A percentile compares a stretch with the other conserved stretches of the same genome.
phyloP scores from a whole-genome alignment of 2,888 invertebrate species.

The Mechanitis messenoides region DNA sequence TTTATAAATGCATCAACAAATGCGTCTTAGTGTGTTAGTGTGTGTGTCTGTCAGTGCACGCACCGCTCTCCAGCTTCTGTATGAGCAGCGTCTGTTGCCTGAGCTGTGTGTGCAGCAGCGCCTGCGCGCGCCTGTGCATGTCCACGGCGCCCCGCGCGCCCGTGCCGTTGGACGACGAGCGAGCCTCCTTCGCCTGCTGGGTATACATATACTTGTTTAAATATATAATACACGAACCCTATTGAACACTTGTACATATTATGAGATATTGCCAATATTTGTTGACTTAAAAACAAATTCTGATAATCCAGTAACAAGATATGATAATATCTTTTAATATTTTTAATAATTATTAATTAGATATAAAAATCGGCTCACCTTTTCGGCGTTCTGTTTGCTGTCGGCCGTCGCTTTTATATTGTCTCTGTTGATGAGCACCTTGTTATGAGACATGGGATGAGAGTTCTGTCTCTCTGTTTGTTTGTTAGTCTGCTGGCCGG shows the following conservation, averaged over 20 bases:
- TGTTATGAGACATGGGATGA: conserved; percentile 60
- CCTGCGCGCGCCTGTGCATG: conserved; percentile 89
- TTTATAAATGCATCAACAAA: no score
- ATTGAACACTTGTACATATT: no score
- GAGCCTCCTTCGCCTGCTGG: conserved; percentile 34
- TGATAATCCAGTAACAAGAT: no score
- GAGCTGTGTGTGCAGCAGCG: conserved; percentile 91
- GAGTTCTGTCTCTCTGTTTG: conserved; percentile 39
- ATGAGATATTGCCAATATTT: no score
- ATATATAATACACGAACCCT: no score
- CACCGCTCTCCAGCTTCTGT: conserved; percentile 85
- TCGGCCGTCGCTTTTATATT: conserved; percentile 70
- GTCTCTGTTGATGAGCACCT: conserved; percentile 69
- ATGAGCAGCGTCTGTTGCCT: conserved; percentile 90
- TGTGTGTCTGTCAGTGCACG: conserved; percentile 26
- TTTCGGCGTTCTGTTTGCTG: conserved; percentile 48
- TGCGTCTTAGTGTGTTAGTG: no score
- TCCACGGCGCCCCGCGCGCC: conserved; percentile 56
- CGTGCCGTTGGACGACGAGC: conserved; percentile 44
- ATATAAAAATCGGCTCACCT: conserved; percentile 33
- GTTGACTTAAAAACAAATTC: no score
- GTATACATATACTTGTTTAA: neutral
- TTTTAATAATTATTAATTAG: neutral
- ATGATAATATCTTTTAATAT: no score
- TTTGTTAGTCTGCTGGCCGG: conserved; percentile 40